Percentiles rank a stretch among this genome's conserved stretches.
These are phyloP conservation scores for Glaucopsyche alexis DNA, from an alignment of 2,888 invertebrate species.

Conservation along the genomic window DNA sequence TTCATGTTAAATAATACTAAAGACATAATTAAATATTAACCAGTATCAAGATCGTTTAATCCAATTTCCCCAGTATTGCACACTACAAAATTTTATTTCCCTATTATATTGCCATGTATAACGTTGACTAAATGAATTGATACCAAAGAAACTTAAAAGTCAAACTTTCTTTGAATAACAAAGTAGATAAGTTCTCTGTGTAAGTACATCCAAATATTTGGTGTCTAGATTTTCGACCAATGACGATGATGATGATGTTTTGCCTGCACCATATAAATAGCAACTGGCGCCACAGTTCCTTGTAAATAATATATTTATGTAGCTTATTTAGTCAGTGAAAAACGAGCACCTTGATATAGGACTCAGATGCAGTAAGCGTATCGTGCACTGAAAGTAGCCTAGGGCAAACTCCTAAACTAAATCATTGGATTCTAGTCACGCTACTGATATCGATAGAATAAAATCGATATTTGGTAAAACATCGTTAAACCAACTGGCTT, in stretches of 20 bases:
- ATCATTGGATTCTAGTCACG: constrained; percentile 29
- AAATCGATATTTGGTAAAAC: neutral
- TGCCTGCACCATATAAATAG: neutral
- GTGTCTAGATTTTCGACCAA: neutral
- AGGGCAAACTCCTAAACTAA: constrained; percentile 36
- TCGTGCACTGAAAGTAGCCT: constrained; percentile 36
- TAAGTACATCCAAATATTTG: no score
- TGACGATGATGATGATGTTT: constrained; percentile 15
- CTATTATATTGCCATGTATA: no score
- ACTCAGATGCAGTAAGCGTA: constrained; percentile 32
- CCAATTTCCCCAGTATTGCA: no score
- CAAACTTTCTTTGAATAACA: neutral
- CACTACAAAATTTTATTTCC: no score
- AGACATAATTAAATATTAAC: no score
- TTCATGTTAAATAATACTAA: no score
- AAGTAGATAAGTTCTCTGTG: neutral
- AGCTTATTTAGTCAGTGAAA: constrained; percentile 24
- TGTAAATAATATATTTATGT: constrained; percentile 22
- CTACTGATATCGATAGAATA: neutral
- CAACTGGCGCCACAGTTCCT: constrained; percentile 7
- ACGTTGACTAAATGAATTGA: no score
- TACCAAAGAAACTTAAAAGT: neutral
- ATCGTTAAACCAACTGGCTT: neutral
- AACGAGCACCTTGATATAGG: constrained; percentile 29
- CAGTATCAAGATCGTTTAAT: no score